phyloP scores from a whole-genome alignment of 2,888 invertebrate species.

The Xestia ashworthii region DNA sequence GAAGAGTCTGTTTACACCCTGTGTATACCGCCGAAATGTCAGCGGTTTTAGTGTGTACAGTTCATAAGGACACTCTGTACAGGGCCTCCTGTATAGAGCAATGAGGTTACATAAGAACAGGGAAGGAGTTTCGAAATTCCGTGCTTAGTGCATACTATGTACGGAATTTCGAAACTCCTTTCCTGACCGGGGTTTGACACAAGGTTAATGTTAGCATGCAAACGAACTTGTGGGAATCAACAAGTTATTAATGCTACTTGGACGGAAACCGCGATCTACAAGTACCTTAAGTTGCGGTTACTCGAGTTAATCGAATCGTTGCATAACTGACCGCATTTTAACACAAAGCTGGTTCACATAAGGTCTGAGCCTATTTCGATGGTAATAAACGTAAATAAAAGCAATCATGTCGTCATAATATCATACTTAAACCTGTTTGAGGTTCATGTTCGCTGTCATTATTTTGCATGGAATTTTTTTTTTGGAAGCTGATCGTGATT shows the following conservation, averaged over 20 bases:
- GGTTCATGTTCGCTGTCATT: slow-evolving; percentile 11
- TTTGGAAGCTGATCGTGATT: not conserved
- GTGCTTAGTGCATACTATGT: too few relatives aligned
- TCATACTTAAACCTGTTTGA: slow-evolving; percentile 17
- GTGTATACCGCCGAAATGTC: too few relatives aligned
- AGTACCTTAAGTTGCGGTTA: slow-evolving; percentile 31
- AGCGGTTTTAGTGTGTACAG: too few relatives aligned
- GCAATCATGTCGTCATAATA: slow-evolving; percentile 22
- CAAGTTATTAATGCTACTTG: slow-evolving; percentile 11
- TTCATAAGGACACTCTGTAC: too few relatives aligned
- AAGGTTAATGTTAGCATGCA: not conserved
- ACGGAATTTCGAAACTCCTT: not conserved
- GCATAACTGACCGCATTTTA: slow-evolving; percentile 66
- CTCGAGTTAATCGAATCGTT: slow-evolving; percentile 48
- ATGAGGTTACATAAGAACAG: too few relatives aligned
- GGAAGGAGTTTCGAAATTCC: too few relatives aligned
- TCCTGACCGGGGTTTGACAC: not conserved
- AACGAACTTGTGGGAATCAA: not conserved
- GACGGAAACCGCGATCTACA: slow-evolving; percentile 19
- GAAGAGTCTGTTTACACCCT: too few relatives aligned
- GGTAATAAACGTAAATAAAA: slow-evolving; percentile 46
- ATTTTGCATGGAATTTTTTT: not conserved
- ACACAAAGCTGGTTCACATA: slow-evolving; percentile 48
- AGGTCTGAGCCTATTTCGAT: slow-evolving; percentile 25
- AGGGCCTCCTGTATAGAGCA: too few relatives aligned